These are phyloP conservation scores for Druon quercuslanigerum DNA, from an alignment of 1,140 invertebrate species.

Conservation along the genomic window DNA sequence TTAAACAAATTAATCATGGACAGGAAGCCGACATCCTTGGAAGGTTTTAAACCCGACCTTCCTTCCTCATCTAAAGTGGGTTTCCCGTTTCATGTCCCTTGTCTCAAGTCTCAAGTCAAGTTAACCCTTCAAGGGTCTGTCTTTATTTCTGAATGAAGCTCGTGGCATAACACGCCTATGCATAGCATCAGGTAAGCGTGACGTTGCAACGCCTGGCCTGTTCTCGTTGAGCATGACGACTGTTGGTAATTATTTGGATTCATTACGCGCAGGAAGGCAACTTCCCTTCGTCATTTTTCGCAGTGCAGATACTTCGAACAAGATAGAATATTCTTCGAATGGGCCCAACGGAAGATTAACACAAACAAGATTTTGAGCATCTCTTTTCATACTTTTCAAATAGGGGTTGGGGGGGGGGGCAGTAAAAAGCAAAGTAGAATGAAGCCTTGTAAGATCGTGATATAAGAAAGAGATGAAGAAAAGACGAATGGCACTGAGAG, in stretches of 20 bases:
- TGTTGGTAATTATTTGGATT: conserved; percentile 71
- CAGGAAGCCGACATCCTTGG: not conserved
- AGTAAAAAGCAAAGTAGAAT: not conserved
- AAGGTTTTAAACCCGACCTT: not conserved
- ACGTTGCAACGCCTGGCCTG: conserved; percentile 52
- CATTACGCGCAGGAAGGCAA: conserved; percentile 69
- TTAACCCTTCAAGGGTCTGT: not conserved
- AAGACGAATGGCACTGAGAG: conserved; percentile 6
- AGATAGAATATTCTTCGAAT: conserved; percentile 38
- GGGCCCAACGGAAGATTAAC: conserved; percentile 46
- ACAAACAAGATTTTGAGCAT: conserved; percentile 46
- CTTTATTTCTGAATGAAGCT: conserved; percentile 26
- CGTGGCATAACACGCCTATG: conserved; percentile 17
- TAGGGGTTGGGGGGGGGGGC: not conserved
- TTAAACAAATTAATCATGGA: conserved; percentile 4
- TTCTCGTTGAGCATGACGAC: conserved; percentile 59
- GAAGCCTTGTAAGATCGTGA: not conserved
- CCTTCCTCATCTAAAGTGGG: conserved; percentile 1
- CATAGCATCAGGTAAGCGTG: conserved; percentile 47
- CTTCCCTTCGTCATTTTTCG: conserved; percentile 56
- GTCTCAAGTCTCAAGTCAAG: not conserved
- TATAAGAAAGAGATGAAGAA: conserved; percentile 18
- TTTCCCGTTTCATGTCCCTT: not conserved
- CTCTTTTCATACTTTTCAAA: conserved; percentile 4
- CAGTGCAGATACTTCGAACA: conserved; percentile 34